A percentile compares a stretch with the other conserved stretches of the same genome.
Evolutionary conservation across 2,888 invertebrate species (phyloP).

Genomic region (Matsumyia berberina): DNA sequence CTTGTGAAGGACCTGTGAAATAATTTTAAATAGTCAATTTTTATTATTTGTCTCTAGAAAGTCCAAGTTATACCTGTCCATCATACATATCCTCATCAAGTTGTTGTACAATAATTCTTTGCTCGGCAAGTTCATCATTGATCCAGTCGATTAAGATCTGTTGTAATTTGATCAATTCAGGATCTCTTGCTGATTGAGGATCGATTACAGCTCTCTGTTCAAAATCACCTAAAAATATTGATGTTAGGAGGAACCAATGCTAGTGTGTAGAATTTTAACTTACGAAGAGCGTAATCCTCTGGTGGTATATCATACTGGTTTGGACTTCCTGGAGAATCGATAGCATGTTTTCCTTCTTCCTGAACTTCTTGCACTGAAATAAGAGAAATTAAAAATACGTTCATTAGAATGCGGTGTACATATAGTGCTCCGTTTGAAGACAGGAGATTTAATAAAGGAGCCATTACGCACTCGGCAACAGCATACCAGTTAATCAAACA

Average conservation of each 20-base stretch:
- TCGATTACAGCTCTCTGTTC: slow-evolving; percentile 98
- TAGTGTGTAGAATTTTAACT: slow-evolving; percentile 78
- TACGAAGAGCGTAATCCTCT: slow-evolving; percentile 95
- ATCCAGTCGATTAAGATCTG: slow-evolving; percentile 98
- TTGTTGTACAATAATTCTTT: slow-evolving; percentile 98
- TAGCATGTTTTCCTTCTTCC: slow-evolving; percentile 97
- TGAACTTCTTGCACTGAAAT: slow-evolving; percentile 95
- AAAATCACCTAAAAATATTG: slow-evolving; percentile 92
- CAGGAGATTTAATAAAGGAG: too few species aligned
- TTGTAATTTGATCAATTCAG: slow-evolving; percentile 93
- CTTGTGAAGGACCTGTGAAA: slow-evolving; percentile 88
- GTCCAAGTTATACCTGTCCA: slow-evolving; percentile 94
- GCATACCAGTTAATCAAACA: too few species aligned
- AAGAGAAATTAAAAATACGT: not conserved
- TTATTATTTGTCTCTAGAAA: too few species aligned
- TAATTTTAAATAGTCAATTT: not conserved
- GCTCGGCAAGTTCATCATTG: slow-evolving; percentile 97
- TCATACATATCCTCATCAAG: slow-evolving; percentile 99
- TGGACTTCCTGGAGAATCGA: slow-evolving; percentile 97
- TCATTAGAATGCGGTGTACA: too few species aligned
- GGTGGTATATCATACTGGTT: slow-evolving; percentile 94
- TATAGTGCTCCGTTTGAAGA: too few species aligned
- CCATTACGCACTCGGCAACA: too few species aligned
- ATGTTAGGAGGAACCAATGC: not conserved
- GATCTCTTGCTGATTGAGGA: slow-evolving; percentile 93